These are phyloP conservation scores for Rhopalosiphum nymphaeae DNA, from an alignment of 2,888 invertebrate species.

Conservation along the genomic window DNA sequence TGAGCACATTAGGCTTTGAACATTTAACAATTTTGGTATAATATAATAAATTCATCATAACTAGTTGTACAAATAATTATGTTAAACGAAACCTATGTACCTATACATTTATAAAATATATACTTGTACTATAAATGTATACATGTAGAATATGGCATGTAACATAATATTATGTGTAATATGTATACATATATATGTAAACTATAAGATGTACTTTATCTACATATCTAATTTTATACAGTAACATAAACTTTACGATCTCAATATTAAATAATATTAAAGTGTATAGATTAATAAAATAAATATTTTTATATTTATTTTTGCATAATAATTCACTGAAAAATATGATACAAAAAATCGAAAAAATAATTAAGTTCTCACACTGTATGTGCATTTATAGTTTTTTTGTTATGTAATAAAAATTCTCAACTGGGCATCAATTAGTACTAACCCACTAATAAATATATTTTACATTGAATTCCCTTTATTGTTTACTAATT, in stretches of 20 bases:
- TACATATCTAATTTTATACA: neutral
- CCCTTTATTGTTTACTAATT: neutral
- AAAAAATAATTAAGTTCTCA: neutral
- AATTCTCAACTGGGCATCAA: neutral
- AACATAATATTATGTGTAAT: neutral
- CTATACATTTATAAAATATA: too few relatives aligned
- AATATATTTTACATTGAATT: neutral
- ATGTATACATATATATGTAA: neutral
- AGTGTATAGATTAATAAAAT: neutral
- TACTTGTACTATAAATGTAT: neutral
- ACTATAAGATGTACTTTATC: neutral
- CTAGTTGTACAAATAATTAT: neutral
- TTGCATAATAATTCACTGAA: neutral
- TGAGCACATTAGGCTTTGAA: neutral
- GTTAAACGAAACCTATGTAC: neutral
- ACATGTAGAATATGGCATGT: neutral
- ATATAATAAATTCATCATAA: neutral
- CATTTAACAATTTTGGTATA: neutral
- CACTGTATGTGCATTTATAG: neutral
- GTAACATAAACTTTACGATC: neutral
- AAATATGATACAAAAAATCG: neutral
- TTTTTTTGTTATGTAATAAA: neutral
- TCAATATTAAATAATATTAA: neutral
- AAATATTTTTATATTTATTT: neutral
- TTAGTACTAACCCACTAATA: neutral